phyloP scores from a whole-genome alignment of 2,113 vertebrate species.

The Seriola dumerili region DNA sequence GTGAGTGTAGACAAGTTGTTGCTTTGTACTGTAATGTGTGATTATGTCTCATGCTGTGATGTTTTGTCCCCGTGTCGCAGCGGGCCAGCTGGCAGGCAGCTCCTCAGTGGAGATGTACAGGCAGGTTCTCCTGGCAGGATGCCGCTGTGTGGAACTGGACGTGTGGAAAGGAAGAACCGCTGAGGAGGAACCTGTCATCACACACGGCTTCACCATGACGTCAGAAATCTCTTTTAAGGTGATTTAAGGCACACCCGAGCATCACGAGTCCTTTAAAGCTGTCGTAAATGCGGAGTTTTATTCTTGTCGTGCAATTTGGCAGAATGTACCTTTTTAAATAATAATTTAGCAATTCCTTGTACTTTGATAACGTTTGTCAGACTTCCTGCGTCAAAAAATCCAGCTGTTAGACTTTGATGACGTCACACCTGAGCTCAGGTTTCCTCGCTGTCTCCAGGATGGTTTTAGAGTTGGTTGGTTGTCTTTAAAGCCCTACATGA shows the following conservation, averaged over 20 bases:
- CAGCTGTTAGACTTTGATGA: too few relatives aligned
- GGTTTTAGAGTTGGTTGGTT: too few relatives aligned
- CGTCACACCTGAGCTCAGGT: too few relatives aligned
- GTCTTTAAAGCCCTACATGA: too few relatives aligned
- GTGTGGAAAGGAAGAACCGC: constrained; percentile 98
- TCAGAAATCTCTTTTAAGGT: constrained; percentile 99
- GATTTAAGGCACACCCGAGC: not conserved
- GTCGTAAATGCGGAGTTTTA: not conserved
- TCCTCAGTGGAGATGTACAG: constrained; percentile 99
- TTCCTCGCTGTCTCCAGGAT: too few relatives aligned
- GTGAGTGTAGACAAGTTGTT: not conserved
- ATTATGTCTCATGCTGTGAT: not conserved
- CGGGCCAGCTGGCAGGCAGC: constrained; percentile 97
- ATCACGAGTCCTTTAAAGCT: not conserved
- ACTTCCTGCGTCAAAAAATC: too few relatives aligned
- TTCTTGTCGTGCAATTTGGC: too few relatives aligned
- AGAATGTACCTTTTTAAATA: too few relatives aligned
- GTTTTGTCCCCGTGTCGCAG: constrained; percentile 71
- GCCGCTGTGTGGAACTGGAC: constrained; percentile 97
- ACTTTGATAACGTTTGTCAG: too few relatives aligned
- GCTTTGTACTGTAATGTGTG: not conserved
- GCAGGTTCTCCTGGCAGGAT: constrained; percentile 96
- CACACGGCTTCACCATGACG: constrained; percentile 98
- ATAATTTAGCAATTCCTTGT: too few relatives aligned
- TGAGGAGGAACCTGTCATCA: constrained; percentile 97